These are phyloP conservation scores for Stratiolaelaps scimitus DNA, from an alignment of 1,140 invertebrate genomes.

Conservation along the genomic window DNA sequence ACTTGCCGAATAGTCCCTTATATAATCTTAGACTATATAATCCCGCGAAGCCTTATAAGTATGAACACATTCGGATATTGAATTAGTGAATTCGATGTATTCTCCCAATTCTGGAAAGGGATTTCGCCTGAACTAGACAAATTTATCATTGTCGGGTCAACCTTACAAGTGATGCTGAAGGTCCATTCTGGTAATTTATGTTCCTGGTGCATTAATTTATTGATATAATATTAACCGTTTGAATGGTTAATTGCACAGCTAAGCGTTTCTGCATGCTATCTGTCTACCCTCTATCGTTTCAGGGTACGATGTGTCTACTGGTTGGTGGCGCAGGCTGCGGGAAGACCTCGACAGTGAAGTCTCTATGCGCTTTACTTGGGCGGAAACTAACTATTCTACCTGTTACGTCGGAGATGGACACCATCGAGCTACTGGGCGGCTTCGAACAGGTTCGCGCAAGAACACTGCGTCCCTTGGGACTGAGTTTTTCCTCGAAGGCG, in stretches of 20 bases:
- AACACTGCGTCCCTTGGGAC: background rate
- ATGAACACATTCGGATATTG: too few relatives aligned
- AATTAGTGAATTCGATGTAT: too few relatives aligned
- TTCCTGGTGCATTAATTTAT: conserved; percentile 1
- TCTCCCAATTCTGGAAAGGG: too few relatives aligned
- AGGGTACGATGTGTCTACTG: conserved; percentile 36
- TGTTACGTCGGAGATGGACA: conserved; percentile 87
- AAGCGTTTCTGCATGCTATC: conserved; percentile 11
- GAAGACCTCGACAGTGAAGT: conserved; percentile 65
- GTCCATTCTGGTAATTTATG: conserved; percentile 7
- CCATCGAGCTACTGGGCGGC: conserved; percentile 81
- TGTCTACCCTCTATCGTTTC: background rate
- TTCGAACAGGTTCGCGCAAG: conserved; percentile 72
- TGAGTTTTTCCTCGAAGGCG: too few relatives aligned
- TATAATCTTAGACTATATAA: too few relatives aligned
- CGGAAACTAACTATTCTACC: conserved; percentile 59
- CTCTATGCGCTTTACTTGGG: conserved; percentile 60
- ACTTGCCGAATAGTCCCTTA: too few relatives aligned
- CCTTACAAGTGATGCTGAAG: too few relatives aligned
- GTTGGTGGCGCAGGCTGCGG: conserved; percentile 62
- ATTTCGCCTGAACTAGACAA: too few relatives aligned
- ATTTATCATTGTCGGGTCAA: too few relatives aligned
- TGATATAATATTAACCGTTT: too few relatives aligned
- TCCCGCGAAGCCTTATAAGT: too few relatives aligned
- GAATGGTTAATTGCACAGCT: background rate